Base-by-base conservation (phyloP, 2,113 vertebrate species). In the Genyomyrus donnyi region DNA sequence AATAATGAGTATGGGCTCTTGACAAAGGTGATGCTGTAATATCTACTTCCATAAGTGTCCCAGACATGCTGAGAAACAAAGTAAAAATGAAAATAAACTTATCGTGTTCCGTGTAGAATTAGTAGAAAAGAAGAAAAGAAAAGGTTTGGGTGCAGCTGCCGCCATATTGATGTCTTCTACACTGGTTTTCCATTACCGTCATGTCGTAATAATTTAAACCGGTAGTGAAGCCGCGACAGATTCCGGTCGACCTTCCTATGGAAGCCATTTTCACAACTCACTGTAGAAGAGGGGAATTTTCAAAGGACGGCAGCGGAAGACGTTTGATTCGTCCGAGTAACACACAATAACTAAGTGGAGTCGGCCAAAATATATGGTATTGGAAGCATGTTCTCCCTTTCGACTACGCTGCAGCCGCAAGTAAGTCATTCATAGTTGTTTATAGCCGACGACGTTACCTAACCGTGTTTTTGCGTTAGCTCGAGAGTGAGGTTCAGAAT, bases 371-470 rank as follows among this genome's bases (percentile, higher is more conserved):
- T 17, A n/a, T 66, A 70, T 31, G 17, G 90, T 87, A 62, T 21
- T 2, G 11, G 46, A 90, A 94, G 91, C 56, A 96, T 96, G 95
- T 95, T 96, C 92, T 95, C 95, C 1, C 90, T 96, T 19, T 91
- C 95, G 88, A 92, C 93, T 31, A 93, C 94, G 53, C 93, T 95
- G 91, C 95, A 96, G 88, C 93, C 94, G 1, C 95, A 95, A 95
- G 95, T 96, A 93, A 93, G 74, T n/a, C n/a, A 11, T 46, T 21
- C 5, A 46, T 45, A 11, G 5, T 10, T n/a, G 19, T 84, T 24
- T n/a, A 15, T 46, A 84, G 42, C 42, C 3, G 46, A 15, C 35
- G 48, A 1, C 21, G 17, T 24, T 83, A 24, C 77, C 77, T 83
- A 24, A 42, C 8, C 15, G 6, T 21, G 10, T 35, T 83, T 19